Base-by-base conservation (phyloP, 2,797 vertebrate species). In the Pipistrellus pygmaeus region DNA sequence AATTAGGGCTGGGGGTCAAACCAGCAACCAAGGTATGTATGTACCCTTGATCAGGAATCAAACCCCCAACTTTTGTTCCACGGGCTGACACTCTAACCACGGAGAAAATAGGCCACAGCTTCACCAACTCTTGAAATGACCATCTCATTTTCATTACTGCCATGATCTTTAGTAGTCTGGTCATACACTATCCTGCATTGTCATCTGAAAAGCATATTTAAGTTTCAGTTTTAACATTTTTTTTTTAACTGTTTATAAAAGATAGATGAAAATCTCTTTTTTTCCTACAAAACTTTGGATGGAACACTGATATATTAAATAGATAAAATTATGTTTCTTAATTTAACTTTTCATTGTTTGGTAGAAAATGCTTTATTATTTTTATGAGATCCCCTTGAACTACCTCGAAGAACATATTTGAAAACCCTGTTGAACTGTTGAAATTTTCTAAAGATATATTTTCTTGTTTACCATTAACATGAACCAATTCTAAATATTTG, bases 341-440 rank as follows among this genome's bases (percentile, higher is more conserved):
- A 84, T 80, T 90, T 84, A 93, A 95, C 7, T 85, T 55, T 69
- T 90, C 20, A 60, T 73, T 83, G 2, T 85, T 83, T 89, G 35
- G 35, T 23, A 93, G 27, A 83, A 89, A 87, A 66, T 93, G 32
- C 53, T 76, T 85, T 71, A 55, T 88, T 38, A 44, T 71, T 86
- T 76, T 78, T 77, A 68, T 69, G 57, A 91, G 13, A 32, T 46
- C 44, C 21, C 8, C 27, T 86, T 87, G 27, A 76, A 60, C 41
- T 77, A 23, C 3, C 46, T 83, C 51, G 55, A 9, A 92, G 72
- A 75, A 72, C 35, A 25, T 4, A 23, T 68, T 66, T 88, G 17
- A 68, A 72, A 87, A 83, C 18, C 23, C 89, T 62, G 53, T 88
- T 88, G 32, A 48, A 25, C 57, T 64, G 6, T 27, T 77, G 60